Conservation (phyloP, 2,113 vertebrate species). For the Nestor notabilis region DNA sequence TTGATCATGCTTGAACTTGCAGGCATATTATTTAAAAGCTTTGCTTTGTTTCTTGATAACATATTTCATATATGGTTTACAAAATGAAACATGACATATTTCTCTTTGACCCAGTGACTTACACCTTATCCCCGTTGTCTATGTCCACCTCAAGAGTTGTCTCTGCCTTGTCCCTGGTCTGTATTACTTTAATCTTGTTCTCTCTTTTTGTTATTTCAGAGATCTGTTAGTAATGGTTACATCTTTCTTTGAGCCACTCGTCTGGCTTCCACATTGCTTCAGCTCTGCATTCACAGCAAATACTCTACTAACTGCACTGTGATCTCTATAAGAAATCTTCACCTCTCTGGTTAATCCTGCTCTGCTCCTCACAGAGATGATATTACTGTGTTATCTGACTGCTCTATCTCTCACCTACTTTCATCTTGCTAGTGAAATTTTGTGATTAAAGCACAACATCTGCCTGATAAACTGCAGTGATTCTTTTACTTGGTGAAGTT, state of each 20-base stretch:
- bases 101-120: background rate
- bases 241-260: background rate
- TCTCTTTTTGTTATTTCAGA: background rate
- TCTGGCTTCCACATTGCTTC: background rate
- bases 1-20: background rate
- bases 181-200: background rate
- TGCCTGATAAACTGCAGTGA: background rate
- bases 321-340: background rate
- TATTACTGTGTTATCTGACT: background rate
- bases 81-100: background rate
- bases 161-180: background rate
- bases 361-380: background rate
- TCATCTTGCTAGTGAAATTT: background rate
- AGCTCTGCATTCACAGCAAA: background rate
- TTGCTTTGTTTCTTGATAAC: background rate
- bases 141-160: background rate
- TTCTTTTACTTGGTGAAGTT: background rate
- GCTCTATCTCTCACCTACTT: background rate
- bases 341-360: background rate
- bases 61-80: background rate
- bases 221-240: background rate
- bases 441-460: background rate
- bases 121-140: background rate
- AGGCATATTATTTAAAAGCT: background rate
- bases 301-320: accelerated